Percentiles rank a stretch among this genome's conserved stretches.
Evolutionary conservation across 30 jellyfish, hydroid and myxozoan species (phyloP).

Genomic region (Aurelia sp.): DNA sequence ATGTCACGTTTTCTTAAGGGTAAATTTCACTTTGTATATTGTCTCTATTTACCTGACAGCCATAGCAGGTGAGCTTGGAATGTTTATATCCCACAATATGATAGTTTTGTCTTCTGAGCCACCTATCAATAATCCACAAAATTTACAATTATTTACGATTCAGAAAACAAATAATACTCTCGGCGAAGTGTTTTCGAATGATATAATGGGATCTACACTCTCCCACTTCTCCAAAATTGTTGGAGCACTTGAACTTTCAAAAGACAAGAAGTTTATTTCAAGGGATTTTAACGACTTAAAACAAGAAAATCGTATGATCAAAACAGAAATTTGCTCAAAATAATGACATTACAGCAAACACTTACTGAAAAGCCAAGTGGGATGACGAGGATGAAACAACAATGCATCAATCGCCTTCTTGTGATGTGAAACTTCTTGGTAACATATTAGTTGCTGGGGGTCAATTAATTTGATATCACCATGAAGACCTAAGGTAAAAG

Average conservation of each 20-base stretch:
- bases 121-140: conserved; percentile 53
- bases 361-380: conserved; percentile 97
- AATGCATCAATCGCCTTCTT: conserved; percentile 95
- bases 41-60: conserved; percentile 9
- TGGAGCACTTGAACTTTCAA: no score
- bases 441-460: conserved; percentile 88
- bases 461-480: conserved; percentile 94
- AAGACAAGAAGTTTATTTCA: no score
- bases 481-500: conserved; percentile 45
- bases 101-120: conserved; percentile 99
- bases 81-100: conserved; percentile 92
- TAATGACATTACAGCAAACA: neutral
- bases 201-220: no score
- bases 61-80: conserved; percentile 74
- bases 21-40: no score
- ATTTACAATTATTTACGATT: neutral
- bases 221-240: no score
- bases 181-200: no score
- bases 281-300: no score
- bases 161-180: no score
- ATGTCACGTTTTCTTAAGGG: no score
- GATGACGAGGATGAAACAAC: conserved; percentile 86
- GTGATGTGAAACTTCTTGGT: conserved; percentile 90
- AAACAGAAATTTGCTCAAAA: no score
- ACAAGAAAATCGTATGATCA: no score